These are phyloP conservation scores for Tachystola acroxantha DNA, from an alignment of 2,888 invertebrate genomes.

Conservation along the genomic window DNA sequence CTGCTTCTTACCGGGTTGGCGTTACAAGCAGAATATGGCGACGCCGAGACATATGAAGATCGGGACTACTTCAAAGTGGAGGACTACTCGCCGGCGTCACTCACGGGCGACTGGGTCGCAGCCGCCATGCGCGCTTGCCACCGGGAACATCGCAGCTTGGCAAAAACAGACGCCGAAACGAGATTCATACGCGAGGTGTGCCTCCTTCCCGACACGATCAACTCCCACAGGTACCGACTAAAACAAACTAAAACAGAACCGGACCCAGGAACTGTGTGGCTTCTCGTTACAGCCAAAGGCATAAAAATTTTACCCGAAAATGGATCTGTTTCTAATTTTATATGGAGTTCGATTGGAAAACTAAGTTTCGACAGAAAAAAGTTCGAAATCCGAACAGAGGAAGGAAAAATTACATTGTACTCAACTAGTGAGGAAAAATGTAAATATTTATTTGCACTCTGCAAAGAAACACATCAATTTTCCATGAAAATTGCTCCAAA, in stretches of 20 bases:
- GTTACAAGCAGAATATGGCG: constrained; percentile 95
- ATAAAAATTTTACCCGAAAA: constrained; percentile 90
- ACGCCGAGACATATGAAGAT: constrained; percentile 73
- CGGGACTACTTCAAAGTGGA: constrained; percentile 85
- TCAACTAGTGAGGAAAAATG: constrained; percentile 96
- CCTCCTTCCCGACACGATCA: constrained; percentile 88
- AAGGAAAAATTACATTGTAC: constrained; percentile 92
- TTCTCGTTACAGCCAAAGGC: constrained; percentile 95
- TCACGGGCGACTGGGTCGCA: constrained; percentile 79
- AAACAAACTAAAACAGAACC: constrained; percentile 86
- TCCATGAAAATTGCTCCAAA: constrained; percentile 94
- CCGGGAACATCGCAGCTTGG: constrained; percentile 87
- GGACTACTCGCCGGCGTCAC: constrained; percentile 88
- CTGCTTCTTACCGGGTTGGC: constrained; percentile 92
- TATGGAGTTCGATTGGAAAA: constrained; percentile 97
- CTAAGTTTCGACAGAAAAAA: constrained; percentile 98
- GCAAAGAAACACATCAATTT: constrained; percentile 96
- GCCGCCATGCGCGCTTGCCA: constrained; percentile 86
- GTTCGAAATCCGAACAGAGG: constrained; percentile 95
- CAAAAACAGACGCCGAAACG: constrained; percentile 88
- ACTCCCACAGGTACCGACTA: constrained; percentile 92
- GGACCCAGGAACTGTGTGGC: constrained; percentile 88
- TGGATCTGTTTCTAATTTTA: constrained; percentile 85
- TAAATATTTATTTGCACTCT: constrained; percentile 91
- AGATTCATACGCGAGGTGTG: constrained; percentile 95